Conservation (phyloP, 2,113 vertebrate genomes). For the Anolis carolinensis region DNA sequence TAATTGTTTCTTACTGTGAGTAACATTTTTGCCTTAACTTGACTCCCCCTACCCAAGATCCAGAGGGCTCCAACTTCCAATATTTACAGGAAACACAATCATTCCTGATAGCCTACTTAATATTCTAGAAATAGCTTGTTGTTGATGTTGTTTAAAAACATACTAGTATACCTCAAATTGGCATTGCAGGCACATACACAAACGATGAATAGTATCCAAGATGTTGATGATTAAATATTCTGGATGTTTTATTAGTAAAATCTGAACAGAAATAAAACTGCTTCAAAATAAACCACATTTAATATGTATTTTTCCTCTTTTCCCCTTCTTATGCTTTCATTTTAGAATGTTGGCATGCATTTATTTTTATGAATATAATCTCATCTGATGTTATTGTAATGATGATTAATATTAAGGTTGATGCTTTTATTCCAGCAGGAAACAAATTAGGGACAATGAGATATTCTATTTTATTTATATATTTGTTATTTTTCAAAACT, state of each 20-base stretch:
- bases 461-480: neutral
- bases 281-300: neutral
- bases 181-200: neutral
- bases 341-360: neutral
- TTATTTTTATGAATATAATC: neutral
- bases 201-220: neutral
- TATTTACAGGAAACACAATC: no score
- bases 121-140: no score
- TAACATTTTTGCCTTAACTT: no score
- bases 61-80: no score
- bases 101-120: no score
- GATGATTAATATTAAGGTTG: constrained; percentile 9
- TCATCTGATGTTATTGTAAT: neutral
- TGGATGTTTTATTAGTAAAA: neutral
- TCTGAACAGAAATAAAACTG: neutral
- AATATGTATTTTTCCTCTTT: neutral
- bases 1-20: no score
- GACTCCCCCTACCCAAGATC: no score
- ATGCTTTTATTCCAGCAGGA: constrained; percentile 6
- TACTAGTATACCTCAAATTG: no score
- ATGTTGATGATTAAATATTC: neutral
- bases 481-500: neutral
- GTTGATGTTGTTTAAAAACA: no score
- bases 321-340: neutral
- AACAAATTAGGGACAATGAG: neutral